Base-by-base conservation (phyloP, 2,113 vertebrate genomes). In the Bostrychus sinensis region DNA sequence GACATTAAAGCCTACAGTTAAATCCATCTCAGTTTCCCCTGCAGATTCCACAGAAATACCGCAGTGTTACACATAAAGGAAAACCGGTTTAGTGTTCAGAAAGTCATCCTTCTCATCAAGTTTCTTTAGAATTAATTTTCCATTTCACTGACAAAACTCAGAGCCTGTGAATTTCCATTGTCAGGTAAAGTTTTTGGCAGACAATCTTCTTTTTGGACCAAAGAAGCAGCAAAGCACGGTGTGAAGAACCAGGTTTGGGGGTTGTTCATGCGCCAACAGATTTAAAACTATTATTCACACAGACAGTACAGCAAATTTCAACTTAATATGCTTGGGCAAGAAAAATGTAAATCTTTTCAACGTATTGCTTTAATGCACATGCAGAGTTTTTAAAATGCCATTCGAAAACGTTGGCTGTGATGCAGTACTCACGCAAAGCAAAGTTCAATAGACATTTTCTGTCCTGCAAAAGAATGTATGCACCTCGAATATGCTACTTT, bases 1-100 rank as follows among this genome's bases (percentile, higher is more conserved):
- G 55, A 46, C 68, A 45, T 75, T 62, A 51, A 82, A 80, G 65
- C 25, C 62, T 43, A 26, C 43, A 38, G 25, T 66, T 75, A 69
- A 86, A 76, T 69, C 75, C 70, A 25, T 67, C 39, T 61, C 56
- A 84, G 69, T 56, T 56, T 26, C 54, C 23, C 26, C 54, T 58
- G 55, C 4, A 34, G 64, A 48, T 28, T 28, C n/a, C 61, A 43
- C 7, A 66, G 34, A 61, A 34, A 58, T 17, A 51, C 11, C 45
- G 25, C 45, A 28, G 48, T n/a, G n/a, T n/a, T n/a, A n/a, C n/a
- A n/a, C 25, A 16, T 51, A n/a, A 28, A 51, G 48, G 28, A 14
- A 50, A 16, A 51, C 25, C 26, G 20, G 30, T 32, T 46, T 23
- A 12, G 25, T 46, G 20, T 25, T 28, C 26, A 28, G 26, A n/a